Conservation (phyloP, 1,140 invertebrate genomes). For the Gryllus bimaculatus region DNA sequence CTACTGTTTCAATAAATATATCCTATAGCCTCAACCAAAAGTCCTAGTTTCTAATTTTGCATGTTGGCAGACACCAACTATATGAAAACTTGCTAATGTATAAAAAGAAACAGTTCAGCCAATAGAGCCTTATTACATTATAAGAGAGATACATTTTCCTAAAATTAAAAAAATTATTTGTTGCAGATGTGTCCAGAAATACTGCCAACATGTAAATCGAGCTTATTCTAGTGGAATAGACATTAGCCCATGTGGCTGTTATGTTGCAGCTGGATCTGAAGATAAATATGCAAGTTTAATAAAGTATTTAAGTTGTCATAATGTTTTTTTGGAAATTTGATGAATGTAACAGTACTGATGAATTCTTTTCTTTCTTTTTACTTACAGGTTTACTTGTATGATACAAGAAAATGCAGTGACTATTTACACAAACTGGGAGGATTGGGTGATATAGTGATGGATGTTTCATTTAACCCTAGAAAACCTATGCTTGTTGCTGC, state of each 20-base stretch:
- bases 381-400: slow-evolving; percentile 14
- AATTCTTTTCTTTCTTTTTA: background rate
- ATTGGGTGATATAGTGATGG: slow-evolving; percentile 12
- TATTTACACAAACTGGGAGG: slow-evolving; percentile 11
- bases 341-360: too few relatives aligned
- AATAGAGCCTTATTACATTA: too few relatives aligned
- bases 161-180: background rate
- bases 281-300: slow-evolving; percentile 16
- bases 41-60: too few relatives aligned
- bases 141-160: too few relatives aligned
- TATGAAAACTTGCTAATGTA: too few relatives aligned
- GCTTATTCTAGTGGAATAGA: slow-evolving; percentile 15
- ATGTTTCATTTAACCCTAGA: slow-evolving; percentile 13
- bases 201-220: slow-evolving; percentile 11
- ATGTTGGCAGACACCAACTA: too few relatives aligned
- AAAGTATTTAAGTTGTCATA: too few relatives aligned
- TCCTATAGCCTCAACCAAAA: too few relatives aligned
- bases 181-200: slow-evolving; percentile 20
- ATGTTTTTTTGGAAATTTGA: too few relatives aligned
- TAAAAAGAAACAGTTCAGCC: too few relatives aligned
- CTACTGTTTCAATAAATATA: too few relatives aligned
- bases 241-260: slow-evolving; percentile 19
- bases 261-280: slow-evolving; percentile 17
- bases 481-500: slow-evolving; percentile 8
- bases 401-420: background rate